Conservation (phyloP, 2,797 vertebrate genomes). For the Remorina albescens region DNA sequence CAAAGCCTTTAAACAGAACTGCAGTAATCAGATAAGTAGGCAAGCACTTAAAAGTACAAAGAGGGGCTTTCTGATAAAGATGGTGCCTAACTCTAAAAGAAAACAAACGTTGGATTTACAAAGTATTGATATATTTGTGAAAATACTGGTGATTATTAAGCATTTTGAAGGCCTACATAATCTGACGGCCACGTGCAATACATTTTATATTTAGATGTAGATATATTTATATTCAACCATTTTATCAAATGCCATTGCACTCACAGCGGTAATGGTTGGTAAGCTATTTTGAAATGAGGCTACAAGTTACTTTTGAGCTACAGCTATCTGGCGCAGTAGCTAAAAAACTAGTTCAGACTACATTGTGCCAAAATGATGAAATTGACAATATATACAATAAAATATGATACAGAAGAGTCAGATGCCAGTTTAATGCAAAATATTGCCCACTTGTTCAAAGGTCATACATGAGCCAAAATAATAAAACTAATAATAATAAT, state of each 20-base stretch:
- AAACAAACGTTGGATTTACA: neutral
- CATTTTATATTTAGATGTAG: neutral
- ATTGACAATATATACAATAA: no score
- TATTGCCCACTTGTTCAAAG: no score
- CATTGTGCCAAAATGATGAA: no score
- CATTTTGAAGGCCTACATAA: neutral
- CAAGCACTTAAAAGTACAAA: conserved; percentile 26
- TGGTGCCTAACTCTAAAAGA: neutral
- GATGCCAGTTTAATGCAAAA: no score
- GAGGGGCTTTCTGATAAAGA: neutral
- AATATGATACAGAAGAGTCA: no score
- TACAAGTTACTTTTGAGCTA: no score
- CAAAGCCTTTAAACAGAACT: conserved; percentile 52
- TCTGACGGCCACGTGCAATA: neutral
- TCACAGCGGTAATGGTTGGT: neutral
- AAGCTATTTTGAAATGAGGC: no score
- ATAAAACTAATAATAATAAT: no score
- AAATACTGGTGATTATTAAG: neutral
- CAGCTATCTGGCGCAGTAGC: no score
- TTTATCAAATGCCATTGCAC: no score
- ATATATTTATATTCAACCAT: neutral
- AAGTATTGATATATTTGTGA: neutral
- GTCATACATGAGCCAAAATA: no score
- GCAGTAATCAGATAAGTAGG: conserved; percentile 65
- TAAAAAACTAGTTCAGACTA: no score